Evolutionary conservation across 2,888 invertebrate genomes (phyloP).

Genomic region (Tolmerus cingulatus): DNA sequence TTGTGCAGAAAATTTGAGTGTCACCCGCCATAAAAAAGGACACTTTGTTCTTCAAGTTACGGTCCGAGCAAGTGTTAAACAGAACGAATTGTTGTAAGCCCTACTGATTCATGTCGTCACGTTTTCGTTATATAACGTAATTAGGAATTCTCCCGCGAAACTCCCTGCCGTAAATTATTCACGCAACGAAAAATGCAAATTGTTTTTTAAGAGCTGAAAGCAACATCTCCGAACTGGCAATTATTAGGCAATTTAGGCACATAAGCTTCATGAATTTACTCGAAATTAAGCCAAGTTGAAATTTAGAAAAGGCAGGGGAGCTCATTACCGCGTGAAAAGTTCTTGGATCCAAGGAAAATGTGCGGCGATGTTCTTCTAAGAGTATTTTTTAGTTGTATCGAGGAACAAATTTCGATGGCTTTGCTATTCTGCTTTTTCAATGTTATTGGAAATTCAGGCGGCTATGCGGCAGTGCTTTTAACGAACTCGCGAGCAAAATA

Average conservation of each 20-base stretch:
- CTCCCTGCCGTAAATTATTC: slow-evolving; percentile 1
- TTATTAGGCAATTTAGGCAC: slow-evolving; percentile 6
- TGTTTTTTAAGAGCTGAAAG: slow-evolving; percentile 4
- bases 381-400: neutral
- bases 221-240: neutral
- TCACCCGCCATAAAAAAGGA: neutral
- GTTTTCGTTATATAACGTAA: neutral
- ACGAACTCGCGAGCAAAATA: neutral
- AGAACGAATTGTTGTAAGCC: neutral
- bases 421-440: neutral
- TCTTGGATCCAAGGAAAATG: neutral
- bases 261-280: neutral
- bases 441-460: neutral
- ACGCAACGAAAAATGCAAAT: slow-evolving; percentile 11
- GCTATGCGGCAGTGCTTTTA: neutral
- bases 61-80: neutral
- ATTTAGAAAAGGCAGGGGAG: neutral
- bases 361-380: neutral
- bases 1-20: neutral
- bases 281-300: neutral
- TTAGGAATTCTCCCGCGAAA: neutral
- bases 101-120: neutral
- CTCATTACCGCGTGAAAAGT: neutral
- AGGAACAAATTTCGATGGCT: neutral
- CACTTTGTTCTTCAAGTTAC: neutral